These are phyloP conservation scores for Stenodema calcarata DNA, from an alignment of 2,888 invertebrate species.

Conservation along the genomic window DNA sequence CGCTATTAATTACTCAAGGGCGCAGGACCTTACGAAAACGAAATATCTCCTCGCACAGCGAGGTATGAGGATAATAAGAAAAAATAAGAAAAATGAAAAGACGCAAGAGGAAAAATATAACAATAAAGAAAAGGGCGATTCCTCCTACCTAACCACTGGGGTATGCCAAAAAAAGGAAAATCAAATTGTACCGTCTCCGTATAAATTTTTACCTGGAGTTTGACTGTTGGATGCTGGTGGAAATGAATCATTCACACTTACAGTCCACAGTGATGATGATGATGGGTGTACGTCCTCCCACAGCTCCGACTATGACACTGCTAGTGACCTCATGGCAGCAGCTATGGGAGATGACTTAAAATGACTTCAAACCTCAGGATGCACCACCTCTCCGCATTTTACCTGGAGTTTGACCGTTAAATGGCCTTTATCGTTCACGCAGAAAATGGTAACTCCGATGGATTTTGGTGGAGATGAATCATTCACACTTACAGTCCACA, in stretches of 20 bases:
- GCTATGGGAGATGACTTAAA: constrained; percentile 74
- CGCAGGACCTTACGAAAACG: no score
- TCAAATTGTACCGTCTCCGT: no score
- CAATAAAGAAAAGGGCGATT: no score
- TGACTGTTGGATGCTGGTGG: constrained; percentile 56
- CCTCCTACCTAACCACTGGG: no score
- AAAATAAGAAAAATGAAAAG: no score
- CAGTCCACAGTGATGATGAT: constrained; percentile 68
- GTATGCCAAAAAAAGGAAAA: no score
- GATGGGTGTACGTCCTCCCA: constrained; percentile 77
- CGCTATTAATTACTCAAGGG: no score
- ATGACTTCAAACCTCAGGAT: background rate
- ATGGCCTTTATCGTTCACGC: constrained; percentile 67
- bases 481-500: constrained; percentile 56
- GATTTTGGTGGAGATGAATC: constrained; percentile 64
- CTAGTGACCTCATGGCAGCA: constrained; percentile 81
- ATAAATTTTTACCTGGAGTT: no score
- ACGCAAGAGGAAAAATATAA: no score
- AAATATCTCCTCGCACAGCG: no score
- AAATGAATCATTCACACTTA: constrained; percentile 54
- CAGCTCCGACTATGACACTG: constrained; percentile 72
- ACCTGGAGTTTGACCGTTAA: constrained; percentile 50
- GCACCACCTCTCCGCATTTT: background rate
- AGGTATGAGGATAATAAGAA: no score
- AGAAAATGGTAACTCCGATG: constrained; percentile 98